These are phyloP conservation scores for Diaprepes abbreviatus DNA, from an alignment of 2,888 invertebrate genomes.

Conservation along the genomic window DNA sequence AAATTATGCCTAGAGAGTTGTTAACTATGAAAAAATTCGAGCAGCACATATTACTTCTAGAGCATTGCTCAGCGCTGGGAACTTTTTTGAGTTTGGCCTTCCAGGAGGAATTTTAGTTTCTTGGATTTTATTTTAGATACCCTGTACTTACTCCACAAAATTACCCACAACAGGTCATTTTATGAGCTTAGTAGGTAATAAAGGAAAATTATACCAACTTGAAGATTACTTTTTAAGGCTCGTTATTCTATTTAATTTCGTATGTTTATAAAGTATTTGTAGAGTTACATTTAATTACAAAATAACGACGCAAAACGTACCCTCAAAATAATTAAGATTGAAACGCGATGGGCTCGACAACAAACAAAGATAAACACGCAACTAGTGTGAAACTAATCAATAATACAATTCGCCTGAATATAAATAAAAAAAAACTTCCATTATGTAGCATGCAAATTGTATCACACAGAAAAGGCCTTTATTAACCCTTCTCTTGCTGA, in stretches of 20 bases:
- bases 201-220: too few species aligned
- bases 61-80: too few species aligned
- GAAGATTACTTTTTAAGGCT: too few species aligned
- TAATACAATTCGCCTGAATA: slow-evolving; percentile 14
- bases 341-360: slow-evolving; percentile 47
- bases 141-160: too few species aligned
- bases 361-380: slow-evolving; percentile 46
- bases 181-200: too few species aligned
- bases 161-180: too few species aligned
- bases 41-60: too few species aligned
- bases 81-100: too few species aligned
- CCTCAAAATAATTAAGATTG: slow-evolving; percentile 34
- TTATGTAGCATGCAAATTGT: slow-evolving; percentile 22
- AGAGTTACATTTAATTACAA: slow-evolving; percentile 17
- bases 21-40: too few species aligned
- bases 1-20: too few species aligned
- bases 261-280: slow-evolving; percentile 4
- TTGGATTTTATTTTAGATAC: too few species aligned
- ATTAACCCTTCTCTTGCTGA: slow-evolving; percentile 23
- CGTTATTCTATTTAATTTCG: background rate
- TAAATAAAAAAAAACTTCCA: slow-evolving; percentile 10
- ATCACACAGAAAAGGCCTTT: slow-evolving; percentile 15
- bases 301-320: slow-evolving; percentile 22
- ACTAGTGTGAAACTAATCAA: slow-evolving; percentile 38
- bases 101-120: too few species aligned